phyloP scores from a whole-genome alignment of 2,113 vertebrate species.

The Bubo blakistoni region DNA sequence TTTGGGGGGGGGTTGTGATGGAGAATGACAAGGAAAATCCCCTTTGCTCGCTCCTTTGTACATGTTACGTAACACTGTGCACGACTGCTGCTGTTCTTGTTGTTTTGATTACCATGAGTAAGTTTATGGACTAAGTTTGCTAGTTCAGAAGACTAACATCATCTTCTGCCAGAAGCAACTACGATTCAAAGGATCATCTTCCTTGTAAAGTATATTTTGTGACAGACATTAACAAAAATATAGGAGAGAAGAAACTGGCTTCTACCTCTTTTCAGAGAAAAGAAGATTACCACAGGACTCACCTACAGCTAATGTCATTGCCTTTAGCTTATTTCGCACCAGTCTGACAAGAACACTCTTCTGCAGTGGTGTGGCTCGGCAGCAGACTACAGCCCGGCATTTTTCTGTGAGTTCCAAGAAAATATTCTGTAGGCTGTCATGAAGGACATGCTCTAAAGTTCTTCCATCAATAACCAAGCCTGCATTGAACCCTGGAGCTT shows the following conservation, averaged over 20 bases:
- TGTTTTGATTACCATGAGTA: neutral
- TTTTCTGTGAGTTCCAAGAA: conserved; percentile 76
- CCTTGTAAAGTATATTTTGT: neutral
- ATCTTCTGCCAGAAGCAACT: neutral
- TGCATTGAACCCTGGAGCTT: conserved; percentile 10
- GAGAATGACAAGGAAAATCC: neutral
- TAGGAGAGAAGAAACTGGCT: neutral
- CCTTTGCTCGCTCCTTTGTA: neutral
- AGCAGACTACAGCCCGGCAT: conserved; percentile 84
- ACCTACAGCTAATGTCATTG: conserved; percentile 85
- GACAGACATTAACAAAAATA: neutral
- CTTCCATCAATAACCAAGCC: conserved; percentile 81
- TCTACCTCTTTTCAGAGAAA: neutral
- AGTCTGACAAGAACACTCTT: conserved; percentile 84
- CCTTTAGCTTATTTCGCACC: conserved; percentile 74
- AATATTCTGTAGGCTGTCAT: conserved; percentile 69
- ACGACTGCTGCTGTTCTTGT: neutral
- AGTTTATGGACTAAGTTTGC: neutral
- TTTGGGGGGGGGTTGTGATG: neutral
- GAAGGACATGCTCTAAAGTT: conserved; percentile 79
- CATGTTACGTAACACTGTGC: neutral
- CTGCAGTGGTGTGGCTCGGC: conserved; percentile 83
- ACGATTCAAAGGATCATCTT: neutral
- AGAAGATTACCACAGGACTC: conserved; percentile 4
- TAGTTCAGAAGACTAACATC: neutral